Base-by-base conservation (phyloP, 2,797 vertebrate species). In the Danio aesculapii region DNA sequence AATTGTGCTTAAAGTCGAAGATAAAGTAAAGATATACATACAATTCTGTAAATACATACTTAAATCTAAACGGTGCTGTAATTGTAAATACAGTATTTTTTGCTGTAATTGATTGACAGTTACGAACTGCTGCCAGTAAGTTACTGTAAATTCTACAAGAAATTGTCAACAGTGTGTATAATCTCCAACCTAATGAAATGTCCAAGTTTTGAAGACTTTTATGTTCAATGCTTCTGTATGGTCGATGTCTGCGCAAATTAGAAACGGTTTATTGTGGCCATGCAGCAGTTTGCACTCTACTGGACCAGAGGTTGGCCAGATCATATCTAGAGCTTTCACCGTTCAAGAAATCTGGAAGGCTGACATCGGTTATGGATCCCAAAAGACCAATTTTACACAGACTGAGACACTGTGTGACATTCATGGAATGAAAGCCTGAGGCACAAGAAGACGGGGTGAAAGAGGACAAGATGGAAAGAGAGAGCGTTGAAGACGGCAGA, bases 381-480 rank as follows among this genome's bases (percentile, higher is more conserved):
- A 88, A 93, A 93, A 93, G 89, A 92, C 90, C 83, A 91, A 89
- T 81, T 84, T 89, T 86, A 90, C 88, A 91, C 89, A 93, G 90
- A 88, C 89, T 93, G 93, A 95, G 93, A 94, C 85, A 92, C 93
- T 95, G 92, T 55, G 86, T 94, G 95, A 95, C 95, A 95, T 94
- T 94, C 95, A 94, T 90, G 81, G 61, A 77, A 67, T 72, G 70
- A 75, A 70, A 84, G 82, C 75, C 67, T 79, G 68, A 61, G 76
- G 85, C 84, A 79, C 76, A 78, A 85, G 79, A 80, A 83, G 77
- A 79, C 21, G 61, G 69, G 64, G 66, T 79, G 64, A 81, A 67
- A 74, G 21, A 73, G 59, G 57, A 67, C 44, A 75, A 64, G 73
- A 58, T 57, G 53, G 62, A 82, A 30, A 84, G 81, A 86, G 79